Conservation (phyloP, 2,113 vertebrate species). For the Daphoenositta chrysoptera region DNA sequence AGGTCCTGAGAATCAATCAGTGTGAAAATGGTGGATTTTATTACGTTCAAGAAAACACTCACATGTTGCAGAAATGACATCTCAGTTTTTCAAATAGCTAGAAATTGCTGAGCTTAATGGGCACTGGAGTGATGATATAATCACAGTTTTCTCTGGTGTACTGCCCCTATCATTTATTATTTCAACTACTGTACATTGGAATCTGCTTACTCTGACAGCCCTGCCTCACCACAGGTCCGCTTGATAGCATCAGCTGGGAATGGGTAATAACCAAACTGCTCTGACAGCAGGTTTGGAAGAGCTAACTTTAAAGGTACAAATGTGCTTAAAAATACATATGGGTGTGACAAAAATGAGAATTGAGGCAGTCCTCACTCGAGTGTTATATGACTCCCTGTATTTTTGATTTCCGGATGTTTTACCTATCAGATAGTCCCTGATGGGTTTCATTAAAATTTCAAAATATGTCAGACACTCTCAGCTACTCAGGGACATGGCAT, state of each 20-base stretch:
- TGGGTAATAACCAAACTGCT: constrained; percentile 21
- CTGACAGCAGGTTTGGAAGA: constrained; percentile 27
- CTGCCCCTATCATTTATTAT: constrained; percentile 34
- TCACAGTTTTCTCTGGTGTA: constrained; percentile 35
- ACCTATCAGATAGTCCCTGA: constrained; percentile 35
- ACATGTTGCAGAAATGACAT: constrained; percentile 12
- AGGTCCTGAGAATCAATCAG: background rate
- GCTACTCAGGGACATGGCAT: background rate
- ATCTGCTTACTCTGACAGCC: constrained; percentile 27
- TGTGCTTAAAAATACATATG: constrained; percentile 20
- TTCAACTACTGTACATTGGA: background rate
- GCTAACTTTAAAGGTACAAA: constrained; percentile 44
- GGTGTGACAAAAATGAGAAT: constrained; percentile 42
- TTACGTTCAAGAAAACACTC: constrained; percentile 33
- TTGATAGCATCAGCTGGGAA: constrained; percentile 11
- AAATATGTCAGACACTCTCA: constrained; percentile 33
- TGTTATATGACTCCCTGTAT: constrained; percentile 3
- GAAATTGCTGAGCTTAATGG: constrained; percentile 50
- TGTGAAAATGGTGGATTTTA: constrained; percentile 34
- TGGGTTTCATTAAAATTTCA: constrained; percentile 56
- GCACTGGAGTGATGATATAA: constrained; percentile 42
- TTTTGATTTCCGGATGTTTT: constrained; percentile 64
- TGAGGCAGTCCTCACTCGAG: background rate
- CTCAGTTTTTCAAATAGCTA: constrained; percentile 34
- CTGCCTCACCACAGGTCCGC: background rate